Evolutionary conservation across 2,797 vertebrate species (phyloP).

Genomic region (Mycteria americana): DNA sequence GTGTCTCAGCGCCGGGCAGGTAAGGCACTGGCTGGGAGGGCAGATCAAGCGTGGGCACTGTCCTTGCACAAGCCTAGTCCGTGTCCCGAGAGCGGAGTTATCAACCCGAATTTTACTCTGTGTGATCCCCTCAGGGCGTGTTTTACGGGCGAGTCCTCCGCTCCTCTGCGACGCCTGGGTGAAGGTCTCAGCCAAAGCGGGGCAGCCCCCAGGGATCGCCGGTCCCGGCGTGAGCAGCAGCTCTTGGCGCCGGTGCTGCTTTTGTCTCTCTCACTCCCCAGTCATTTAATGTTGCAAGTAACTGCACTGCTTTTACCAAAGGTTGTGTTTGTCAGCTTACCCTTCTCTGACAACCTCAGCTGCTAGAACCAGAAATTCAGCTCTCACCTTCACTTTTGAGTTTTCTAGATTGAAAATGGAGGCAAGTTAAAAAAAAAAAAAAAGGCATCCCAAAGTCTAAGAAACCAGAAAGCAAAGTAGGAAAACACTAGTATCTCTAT

Average conservation of each 20-base stretch:
- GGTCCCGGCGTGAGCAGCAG: not conserved
- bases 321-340: not conserved
- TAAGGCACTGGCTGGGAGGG: not conserved
- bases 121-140: accelerated
- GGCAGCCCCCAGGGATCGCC: not conserved
- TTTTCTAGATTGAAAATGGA: not conserved
- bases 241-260: not conserved
- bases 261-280: not conserved
- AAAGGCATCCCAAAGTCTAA: not conserved
- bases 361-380: not conserved
- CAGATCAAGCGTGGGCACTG: accelerated
- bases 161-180: not conserved
- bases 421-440: not conserved
- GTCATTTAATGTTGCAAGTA: too few relatives aligned
- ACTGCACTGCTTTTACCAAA: not conserved
- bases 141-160: not conserved
- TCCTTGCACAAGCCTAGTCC: not conserved
- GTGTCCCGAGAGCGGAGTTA: accelerated
- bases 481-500: accelerated
- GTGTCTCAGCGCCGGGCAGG: not conserved
- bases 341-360: not conserved
- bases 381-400: not conserved
- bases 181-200: not conserved
- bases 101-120: not conserved
- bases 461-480: not conserved